Percentiles rank a stretch among this genome's conserved stretches.
Conservation (phyloP, 2,797 vertebrate genomes). For the Amblyraja radiata region DNA sequence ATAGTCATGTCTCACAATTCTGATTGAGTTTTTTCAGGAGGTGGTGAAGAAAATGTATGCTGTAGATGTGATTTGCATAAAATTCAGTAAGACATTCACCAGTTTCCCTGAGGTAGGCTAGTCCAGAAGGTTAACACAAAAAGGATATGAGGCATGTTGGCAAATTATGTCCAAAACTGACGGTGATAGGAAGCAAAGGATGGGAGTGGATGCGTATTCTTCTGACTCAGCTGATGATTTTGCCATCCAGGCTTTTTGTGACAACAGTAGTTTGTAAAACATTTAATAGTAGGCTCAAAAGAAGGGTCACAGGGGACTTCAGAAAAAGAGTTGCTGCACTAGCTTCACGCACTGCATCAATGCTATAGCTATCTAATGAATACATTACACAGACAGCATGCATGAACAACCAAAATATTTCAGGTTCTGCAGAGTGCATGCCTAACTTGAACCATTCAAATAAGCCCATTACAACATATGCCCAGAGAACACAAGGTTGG, state of each 20-base stretch:
- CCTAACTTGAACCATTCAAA: neutral
- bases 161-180: too few species aligned
- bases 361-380: constrained; percentile 52
- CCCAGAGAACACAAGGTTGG: neutral
- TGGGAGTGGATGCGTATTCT: too few species aligned
- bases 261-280: constrained; percentile 40
- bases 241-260: neutral
- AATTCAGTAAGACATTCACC: too few species aligned
- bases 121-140: too few species aligned
- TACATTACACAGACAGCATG: constrained; percentile 43
- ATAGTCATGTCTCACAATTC: too few species aligned
- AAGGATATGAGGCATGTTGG: too few species aligned
- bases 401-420: constrained; percentile 39
- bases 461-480: neutral
- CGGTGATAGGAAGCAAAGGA: too few species aligned
- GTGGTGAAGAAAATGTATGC: too few species aligned
- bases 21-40: too few species aligned
- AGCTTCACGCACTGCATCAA: constrained; percentile 40
- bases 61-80: too few species aligned
- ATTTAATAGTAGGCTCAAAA: constrained; percentile 25
- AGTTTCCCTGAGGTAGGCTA: too few species aligned
- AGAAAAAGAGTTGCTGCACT: constrained; percentile 39
- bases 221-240: neutral
- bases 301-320: constrained; percentile 12
- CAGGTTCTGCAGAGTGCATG: neutral